phyloP scores from a whole-genome alignment of 2,888 invertebrate genomes.

The Sinodicranocentrus sp. region DNA sequence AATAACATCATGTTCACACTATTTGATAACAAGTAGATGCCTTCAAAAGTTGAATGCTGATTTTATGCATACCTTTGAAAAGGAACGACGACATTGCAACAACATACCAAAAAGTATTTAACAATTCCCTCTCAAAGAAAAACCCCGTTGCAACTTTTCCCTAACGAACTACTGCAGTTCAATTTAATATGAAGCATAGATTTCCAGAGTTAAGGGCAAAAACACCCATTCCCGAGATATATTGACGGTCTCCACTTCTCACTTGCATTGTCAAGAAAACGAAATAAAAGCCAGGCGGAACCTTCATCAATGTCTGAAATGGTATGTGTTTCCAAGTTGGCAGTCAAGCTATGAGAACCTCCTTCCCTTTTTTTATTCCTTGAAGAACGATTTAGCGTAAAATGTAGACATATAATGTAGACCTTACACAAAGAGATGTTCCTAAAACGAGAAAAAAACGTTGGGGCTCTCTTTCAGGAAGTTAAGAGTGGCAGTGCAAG shows the following conservation, averaged over 20 bases:
- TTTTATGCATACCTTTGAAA: constrained; percentile 34
- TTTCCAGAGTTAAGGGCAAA: not conserved
- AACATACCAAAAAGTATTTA: no score
- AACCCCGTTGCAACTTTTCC: no score
- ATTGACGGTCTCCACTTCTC: constrained; percentile 41
- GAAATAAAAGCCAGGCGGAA: constrained; percentile 50
- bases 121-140: no score
- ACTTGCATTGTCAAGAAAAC: constrained; percentile 41
- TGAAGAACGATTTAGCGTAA: constrained; percentile 33
- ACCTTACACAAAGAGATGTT: not conserved
- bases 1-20: no score
- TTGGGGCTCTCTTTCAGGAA: not conserved
- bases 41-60: no score
- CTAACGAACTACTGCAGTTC: no score
- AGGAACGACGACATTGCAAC: not conserved
- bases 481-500: constrained; percentile 19
- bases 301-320: constrained; percentile 60
- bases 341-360: constrained; percentile 9
- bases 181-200: not conserved
- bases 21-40: no score
- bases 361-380: constrained; percentile 17
- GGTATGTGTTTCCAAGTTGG: constrained; percentile 26
- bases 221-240: constrained; percentile 13
- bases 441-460: no score
- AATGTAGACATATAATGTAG: constrained; percentile 41